Evolutionary conservation across 2,888 invertebrate species (phyloP).

Genomic region (Cyclophora albipunctata): DNA sequence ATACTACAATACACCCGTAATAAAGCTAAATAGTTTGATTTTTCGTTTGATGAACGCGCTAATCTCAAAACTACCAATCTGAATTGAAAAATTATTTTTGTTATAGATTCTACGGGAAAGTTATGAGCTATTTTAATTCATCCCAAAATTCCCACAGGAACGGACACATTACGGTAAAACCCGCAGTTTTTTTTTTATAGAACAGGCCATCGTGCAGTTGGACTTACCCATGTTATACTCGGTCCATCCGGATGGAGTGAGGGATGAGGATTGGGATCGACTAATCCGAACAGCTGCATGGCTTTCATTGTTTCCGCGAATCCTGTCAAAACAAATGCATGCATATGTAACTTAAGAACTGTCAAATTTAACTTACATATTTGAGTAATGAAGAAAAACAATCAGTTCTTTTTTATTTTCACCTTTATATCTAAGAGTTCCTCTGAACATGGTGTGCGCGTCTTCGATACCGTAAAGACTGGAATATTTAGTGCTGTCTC

Average conservation of each 20-base stretch:
- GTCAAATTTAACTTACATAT: too few relatives aligned
- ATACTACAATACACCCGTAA: not conserved
- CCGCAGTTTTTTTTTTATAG: too few relatives aligned
- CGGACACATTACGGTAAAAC: too few relatives aligned
- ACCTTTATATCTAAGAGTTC: constrained; percentile 93
- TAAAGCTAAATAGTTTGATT: too few relatives aligned
- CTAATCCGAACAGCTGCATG: constrained; percentile 89
- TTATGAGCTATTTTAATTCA: too few relatives aligned
- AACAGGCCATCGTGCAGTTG: too few relatives aligned
- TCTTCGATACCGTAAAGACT: constrained; percentile 91
- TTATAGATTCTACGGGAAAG: too few relatives aligned
- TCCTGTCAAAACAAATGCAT: constrained; percentile 60
- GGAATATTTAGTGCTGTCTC: constrained; percentile 94
- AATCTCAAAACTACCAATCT: too few relatives aligned
- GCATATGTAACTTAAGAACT: too few relatives aligned
- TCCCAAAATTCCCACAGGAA: too few relatives aligned
- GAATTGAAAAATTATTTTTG: too few relatives aligned
- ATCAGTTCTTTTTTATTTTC: constrained; percentile 1
- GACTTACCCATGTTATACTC: constrained; percentile 92
- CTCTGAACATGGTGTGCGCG: constrained; percentile 91
- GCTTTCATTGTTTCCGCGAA: constrained; percentile 92
- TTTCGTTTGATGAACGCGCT: too few relatives aligned
- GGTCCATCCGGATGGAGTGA: constrained; percentile 96
- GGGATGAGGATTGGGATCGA: constrained; percentile 90
- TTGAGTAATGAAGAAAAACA: not conserved